A percentile compares a stretch with the other conserved stretches of the same genome.
Conservation (phyloP, 2,888 invertebrate genomes). For the Bombylius discolor region DNA sequence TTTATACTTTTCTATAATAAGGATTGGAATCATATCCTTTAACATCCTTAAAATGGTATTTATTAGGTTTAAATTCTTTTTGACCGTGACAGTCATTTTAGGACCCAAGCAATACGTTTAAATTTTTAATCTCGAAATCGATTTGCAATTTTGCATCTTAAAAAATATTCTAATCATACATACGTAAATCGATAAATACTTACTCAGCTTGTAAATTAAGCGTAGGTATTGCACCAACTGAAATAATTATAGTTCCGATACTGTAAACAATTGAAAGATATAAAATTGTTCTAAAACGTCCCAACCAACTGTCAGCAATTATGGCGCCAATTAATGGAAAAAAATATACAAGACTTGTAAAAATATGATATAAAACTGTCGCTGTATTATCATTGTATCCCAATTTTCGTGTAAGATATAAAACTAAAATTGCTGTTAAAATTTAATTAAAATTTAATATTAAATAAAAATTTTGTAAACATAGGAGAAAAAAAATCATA, state of each 20-base stretch:
- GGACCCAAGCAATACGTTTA: too few species aligned
- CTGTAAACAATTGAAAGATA: slow-evolving; percentile 81
- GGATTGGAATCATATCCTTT: too few species aligned
- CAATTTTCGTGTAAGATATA: slow-evolving; percentile 74
- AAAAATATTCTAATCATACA: too few species aligned
- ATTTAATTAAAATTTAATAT: not conserved
- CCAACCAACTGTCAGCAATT: slow-evolving; percentile 82
- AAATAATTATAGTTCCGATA: slow-evolving; percentile 64
- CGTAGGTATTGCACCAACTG: slow-evolving; percentile 52
- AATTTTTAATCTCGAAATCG: not conserved
- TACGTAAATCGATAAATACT: slow-evolving; percentile 13
- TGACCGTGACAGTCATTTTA: too few species aligned
- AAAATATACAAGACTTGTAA: slow-evolving; percentile 67
- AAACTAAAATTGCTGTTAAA: slow-evolving; percentile 72
- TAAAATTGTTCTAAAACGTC: slow-evolving; percentile 72
- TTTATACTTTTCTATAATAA: too few species aligned
- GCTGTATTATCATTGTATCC: slow-evolving; percentile 57
- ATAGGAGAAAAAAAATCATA: not conserved
- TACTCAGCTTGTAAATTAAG: slow-evolving; percentile 44
- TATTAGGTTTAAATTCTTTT: too few species aligned
- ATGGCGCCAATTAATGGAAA: slow-evolving; percentile 67
- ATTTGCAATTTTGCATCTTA: too few species aligned
- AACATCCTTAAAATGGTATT: too few species aligned
- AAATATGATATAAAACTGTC: slow-evolving; percentile 79
- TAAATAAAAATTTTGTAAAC: not conserved